phyloP scores from a whole-genome alignment of 2,113 vertebrate species.

The Notechis scutatus region DNA sequence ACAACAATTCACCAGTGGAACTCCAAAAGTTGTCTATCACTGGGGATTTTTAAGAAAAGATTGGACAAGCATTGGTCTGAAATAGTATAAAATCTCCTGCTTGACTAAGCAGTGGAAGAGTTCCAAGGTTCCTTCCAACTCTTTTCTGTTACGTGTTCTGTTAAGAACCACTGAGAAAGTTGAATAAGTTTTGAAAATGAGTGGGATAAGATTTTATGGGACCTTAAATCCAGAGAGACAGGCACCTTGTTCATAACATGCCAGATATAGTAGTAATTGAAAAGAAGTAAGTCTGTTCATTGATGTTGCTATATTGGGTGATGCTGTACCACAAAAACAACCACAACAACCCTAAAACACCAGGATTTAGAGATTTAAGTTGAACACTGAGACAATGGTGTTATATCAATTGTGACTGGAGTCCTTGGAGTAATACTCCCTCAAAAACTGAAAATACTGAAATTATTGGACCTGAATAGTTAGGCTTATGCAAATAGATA shows the following conservation, averaged over 20 bases:
- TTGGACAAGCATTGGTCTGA: background rate
- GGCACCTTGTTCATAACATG: background rate
- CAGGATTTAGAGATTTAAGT: background rate
- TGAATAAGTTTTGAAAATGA: background rate
- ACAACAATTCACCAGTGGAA: background rate
- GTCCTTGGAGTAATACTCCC: background rate
- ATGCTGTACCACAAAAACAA: background rate
- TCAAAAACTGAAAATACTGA: background rate
- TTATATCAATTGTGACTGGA: background rate
- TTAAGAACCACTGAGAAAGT: background rate
- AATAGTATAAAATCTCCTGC: background rate
- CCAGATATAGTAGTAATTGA: background rate
- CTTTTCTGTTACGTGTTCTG: background rate
- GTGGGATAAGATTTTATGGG: background rate
- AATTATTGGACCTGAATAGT: background rate
- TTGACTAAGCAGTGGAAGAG: background rate
- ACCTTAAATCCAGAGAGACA: background rate
- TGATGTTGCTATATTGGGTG: background rate
- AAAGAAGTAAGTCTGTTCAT: background rate
- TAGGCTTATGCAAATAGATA: slow-evolving; percentile 16
- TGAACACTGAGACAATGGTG: background rate
- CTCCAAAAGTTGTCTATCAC: background rate
- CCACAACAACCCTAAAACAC: background rate
- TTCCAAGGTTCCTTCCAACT: background rate
- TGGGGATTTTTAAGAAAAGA: background rate